Evolutionary conservation across 1,140 invertebrate genomes (phyloP).

Genomic region (Trypoxylus dichotomus): DNA sequence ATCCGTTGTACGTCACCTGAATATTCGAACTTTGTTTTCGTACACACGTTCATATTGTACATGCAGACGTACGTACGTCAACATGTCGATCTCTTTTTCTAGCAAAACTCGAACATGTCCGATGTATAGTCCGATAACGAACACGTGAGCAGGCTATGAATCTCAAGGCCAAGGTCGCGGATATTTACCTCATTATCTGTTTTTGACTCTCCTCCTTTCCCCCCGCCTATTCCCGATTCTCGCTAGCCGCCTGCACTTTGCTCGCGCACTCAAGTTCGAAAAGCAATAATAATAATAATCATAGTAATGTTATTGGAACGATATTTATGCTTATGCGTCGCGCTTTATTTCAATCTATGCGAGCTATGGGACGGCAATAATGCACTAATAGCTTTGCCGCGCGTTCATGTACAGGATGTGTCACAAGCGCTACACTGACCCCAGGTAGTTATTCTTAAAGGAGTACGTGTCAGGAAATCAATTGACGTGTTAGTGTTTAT

Average conservation of each 20-base stretch:
- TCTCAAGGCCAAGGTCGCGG: constrained; percentile 28
- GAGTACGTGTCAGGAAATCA: background rate
- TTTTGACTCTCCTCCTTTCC: background rate
- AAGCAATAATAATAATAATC: background rate
- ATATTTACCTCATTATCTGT: constrained; percentile 29
- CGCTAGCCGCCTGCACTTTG: background rate
- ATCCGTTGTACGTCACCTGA: background rate
- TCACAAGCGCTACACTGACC: no score
- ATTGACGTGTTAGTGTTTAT: background rate
- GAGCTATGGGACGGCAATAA: background rate
- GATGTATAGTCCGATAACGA: constrained; percentile 25
- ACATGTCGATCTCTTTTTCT: background rate
- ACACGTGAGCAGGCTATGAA: constrained; percentile 26
- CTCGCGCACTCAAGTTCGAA: background rate
- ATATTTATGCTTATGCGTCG: background rate
- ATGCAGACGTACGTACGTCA: background rate
- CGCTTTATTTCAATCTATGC: background rate
- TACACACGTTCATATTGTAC: background rate
- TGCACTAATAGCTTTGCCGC: background rate
- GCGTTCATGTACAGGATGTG: no score
- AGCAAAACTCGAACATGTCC: background rate
- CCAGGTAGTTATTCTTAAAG: no score
- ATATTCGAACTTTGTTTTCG: background rate
- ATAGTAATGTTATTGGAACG: background rate
- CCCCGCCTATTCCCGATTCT: background rate